These are phyloP conservation scores for Meriones unguiculatus DNA, from an alignment of 2,113 vertebrate species.

Conservation along the genomic window DNA sequence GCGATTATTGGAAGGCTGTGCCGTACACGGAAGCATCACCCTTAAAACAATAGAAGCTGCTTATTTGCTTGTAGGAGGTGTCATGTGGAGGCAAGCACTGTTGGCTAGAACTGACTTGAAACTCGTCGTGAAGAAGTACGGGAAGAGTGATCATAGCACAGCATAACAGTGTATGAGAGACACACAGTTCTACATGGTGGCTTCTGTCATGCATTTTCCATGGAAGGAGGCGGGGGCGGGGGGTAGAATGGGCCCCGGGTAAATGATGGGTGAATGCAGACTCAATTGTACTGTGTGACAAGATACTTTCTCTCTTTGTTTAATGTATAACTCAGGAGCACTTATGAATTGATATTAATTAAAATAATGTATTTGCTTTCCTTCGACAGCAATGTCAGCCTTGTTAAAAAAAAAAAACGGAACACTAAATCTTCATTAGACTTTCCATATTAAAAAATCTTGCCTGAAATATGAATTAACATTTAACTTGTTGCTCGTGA, in stretches of 20 bases:
- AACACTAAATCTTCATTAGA: conserved; percentile 91
- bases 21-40: conserved; percentile 78
- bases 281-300: conserved; percentile 86
- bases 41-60: conserved; percentile 85
- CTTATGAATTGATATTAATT: conserved; percentile 90
- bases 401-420: conserved; percentile 85
- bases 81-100: conserved; percentile 84
- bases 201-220: conserved; percentile 82
- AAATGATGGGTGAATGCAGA: conserved; percentile 87
- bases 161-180: conserved; percentile 76
- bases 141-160: conserved; percentile 84
- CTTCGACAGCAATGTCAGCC: conserved; percentile 88
- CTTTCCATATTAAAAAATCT: conserved; percentile 88
- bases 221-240: conserved; percentile 62
- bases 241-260: conserved; percentile 63
- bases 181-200: conserved; percentile 82
- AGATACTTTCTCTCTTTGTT: conserved; percentile 88
- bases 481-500: conserved; percentile 87
- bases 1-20: conserved; percentile 80
- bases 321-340: conserved; percentile 88
- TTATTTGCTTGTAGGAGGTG: conserved; percentile 85
- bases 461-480: conserved; percentile 90
- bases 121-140: conserved; percentile 82
- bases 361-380: conserved; percentile 92
- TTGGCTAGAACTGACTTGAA: conserved; percentile 81